Percentiles rank a stretch among this genome's conserved stretches.
phyloP scores from a whole-genome alignment of 2,888 invertebrate genomes.

The Agrotis clavis region DNA sequence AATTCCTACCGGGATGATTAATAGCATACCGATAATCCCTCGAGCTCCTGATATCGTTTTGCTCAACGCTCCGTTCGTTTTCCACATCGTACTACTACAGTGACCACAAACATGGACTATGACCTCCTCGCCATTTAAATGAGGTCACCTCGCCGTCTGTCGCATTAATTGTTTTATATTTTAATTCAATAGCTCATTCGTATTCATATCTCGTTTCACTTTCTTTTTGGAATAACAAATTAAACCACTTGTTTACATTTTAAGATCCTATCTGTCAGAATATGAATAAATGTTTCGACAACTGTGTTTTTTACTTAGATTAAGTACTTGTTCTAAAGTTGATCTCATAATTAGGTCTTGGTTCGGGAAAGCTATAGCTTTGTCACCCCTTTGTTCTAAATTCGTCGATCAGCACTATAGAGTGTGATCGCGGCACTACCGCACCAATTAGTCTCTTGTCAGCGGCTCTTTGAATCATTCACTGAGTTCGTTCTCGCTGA shows the following conservation, averaged over 20 bases:
- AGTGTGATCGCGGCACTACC: slow-evolving; percentile 69
- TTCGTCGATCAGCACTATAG: slow-evolving; percentile 67
- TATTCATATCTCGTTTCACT: slow-evolving; percentile 67
- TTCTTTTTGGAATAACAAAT: slow-evolving; percentile 69
- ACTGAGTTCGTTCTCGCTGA: slow-evolving; percentile 55
- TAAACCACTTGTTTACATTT: slow-evolving; percentile 55
- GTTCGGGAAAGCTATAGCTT: slow-evolving; percentile 54
- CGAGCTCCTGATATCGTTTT: slow-evolving; percentile 73
- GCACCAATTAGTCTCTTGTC: slow-evolving; percentile 77
- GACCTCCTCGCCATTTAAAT: slow-evolving; percentile 33
- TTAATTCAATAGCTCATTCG: slow-evolving; percentile 63
- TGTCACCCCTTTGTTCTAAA: slow-evolving; percentile 66
- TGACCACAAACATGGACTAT: slow-evolving; percentile 42
- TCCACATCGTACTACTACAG: slow-evolving; percentile 43
- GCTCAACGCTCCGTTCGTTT: slow-evolving; percentile 60
- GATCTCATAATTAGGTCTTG: slow-evolving; percentile 12
- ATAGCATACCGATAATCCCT: slow-evolving; percentile 81
- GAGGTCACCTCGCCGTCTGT: slow-evolving; percentile 36
- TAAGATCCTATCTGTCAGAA: slow-evolving; percentile 47
- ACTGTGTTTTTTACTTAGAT: slow-evolving; percentile 1
- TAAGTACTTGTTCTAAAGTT: neutral
- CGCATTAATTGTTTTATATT: slow-evolving; percentile 52
- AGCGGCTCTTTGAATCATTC: slow-evolving; percentile 67
- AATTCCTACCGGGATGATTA: slow-evolving; percentile 82
- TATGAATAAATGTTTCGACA: neutral